phyloP scores from a whole-genome alignment of 1,140 invertebrate species.

The Caenorhabditis briggsae region DNA sequence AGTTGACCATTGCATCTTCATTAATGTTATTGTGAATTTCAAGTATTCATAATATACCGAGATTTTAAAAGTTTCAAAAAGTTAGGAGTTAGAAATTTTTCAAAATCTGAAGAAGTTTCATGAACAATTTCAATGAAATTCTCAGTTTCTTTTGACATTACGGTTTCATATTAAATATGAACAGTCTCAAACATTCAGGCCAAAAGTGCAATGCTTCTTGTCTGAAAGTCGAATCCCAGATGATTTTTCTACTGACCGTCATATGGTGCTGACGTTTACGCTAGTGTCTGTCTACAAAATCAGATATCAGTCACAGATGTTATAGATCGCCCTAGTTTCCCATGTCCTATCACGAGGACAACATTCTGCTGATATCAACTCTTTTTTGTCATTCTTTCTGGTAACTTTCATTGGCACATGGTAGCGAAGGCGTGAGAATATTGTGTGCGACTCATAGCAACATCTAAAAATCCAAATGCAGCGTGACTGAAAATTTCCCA shows the following conservation, averaged over 20 bases:
- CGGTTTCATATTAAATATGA: too few relatives aligned
- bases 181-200: too few relatives aligned
- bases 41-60: too few relatives aligned
- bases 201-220: too few relatives aligned
- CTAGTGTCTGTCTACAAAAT: neutral
- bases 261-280: neutral
- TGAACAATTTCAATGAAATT: too few relatives aligned
- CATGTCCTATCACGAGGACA: constrained; percentile 1
- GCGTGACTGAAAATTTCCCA: constrained; percentile 12
- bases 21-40: too few relatives aligned
- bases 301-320: constrained; percentile 7
- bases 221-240: neutral
- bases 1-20: too few relatives aligned
- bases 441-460: neutral
- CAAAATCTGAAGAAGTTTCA: too few relatives aligned
- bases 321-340: neutral
- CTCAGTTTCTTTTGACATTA: too few relatives aligned
- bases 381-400: neutral
- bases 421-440: constrained; percentile 18
- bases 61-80: too few relatives aligned
- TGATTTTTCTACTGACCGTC: neutral
- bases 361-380: neutral
- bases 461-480: neutral
- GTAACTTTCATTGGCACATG: neutral
- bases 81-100: too few relatives aligned